phyloP scores from a whole-genome alignment of 2,113 vertebrate species.

The Cygnus buccinator region DNA sequence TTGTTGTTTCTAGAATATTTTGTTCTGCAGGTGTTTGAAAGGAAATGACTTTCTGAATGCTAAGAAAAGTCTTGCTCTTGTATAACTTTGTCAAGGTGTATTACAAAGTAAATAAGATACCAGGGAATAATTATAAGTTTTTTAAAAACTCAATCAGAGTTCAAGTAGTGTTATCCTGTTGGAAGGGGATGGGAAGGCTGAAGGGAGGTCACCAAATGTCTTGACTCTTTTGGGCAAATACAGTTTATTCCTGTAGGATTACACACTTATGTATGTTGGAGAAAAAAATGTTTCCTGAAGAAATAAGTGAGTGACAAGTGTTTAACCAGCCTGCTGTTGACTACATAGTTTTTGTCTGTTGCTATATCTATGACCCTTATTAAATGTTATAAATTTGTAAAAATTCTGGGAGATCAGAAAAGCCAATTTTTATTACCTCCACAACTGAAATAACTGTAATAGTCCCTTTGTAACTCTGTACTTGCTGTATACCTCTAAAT shows the following conservation, averaged over 20 bases:
- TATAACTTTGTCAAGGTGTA: neutral
- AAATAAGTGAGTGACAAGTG: neutral
- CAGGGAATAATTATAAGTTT: neutral
- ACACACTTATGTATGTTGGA: neutral
- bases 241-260: neutral
- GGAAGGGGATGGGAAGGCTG: neutral
- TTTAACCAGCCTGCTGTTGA: neutral
- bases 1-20: neutral
- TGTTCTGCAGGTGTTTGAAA: neutral
- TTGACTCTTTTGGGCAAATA: neutral
- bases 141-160: neutral
- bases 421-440: neutral
- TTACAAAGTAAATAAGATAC: constrained; percentile 3
- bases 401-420: neutral
- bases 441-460: neutral
- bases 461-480: neutral
- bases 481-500: neutral
- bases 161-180: neutral
- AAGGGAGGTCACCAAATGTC: neutral
- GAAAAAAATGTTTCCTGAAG: neutral
- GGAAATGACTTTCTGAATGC: neutral
- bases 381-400: neutral
- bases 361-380: neutral
- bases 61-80: neutral
- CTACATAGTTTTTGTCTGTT: neutral